Evolutionary conservation across 2,113 vertebrate species (phyloP), one percentile per base, ranked within the genome.

Genomic region (Hiodon alosoides): DNA sequence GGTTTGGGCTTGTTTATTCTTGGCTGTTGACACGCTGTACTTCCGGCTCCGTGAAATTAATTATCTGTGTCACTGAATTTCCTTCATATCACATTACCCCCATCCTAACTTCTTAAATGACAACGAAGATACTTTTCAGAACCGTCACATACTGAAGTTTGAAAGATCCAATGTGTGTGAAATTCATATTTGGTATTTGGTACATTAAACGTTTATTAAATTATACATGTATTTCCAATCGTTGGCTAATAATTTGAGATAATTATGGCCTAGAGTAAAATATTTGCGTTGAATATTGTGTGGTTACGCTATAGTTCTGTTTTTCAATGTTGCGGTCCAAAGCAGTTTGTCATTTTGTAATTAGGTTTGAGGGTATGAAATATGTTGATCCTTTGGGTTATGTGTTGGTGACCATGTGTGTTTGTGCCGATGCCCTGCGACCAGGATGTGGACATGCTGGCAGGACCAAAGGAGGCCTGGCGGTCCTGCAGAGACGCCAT

Each of bases 381-480:
- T 31, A 2, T 54, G 8, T 71, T 46, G 69, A 58, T 71, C 47
- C 55, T 58, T 57, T 71, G 53, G 6, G 69, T 71, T 71, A 58
- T 31, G 54, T 52, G 69, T 48, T 69, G 31, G 67, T 69, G 10
- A 54, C 58, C 14, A 31, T 58, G 16, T 54, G 31, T 71, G 16
- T 58, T 71, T 71, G 52, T 58, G 9, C 80, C 78, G 80, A 78
- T 17, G 84, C 81, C 82, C 58, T 62, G 71, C 85, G 78, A 67
- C 0, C 80, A 94, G 94, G 94, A 94, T 86, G 81, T 81, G 77
- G 89, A 91, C 66, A 93, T 94, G 90, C 78, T 95, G 74, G 83
- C 85, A 0, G 94, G 94, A 54, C 88, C 92, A 57, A 85, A 92
- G 47, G 55, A 72, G 31, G 85, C 78, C 3, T 94, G 92, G 91